phyloP scores from a whole-genome alignment of 2,797 vertebrate species.

The Premnoplex brunnescens region DNA sequence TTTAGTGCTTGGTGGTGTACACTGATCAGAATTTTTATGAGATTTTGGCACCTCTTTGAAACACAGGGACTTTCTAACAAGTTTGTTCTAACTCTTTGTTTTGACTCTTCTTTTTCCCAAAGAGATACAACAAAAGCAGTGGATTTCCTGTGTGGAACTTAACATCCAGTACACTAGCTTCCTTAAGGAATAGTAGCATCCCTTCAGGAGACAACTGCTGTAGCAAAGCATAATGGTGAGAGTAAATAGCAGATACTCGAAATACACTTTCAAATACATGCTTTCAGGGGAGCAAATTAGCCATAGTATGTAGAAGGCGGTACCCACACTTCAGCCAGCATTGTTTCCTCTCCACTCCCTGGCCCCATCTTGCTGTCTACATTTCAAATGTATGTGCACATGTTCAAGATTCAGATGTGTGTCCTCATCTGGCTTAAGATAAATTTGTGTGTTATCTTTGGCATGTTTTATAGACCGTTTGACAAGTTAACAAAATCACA shows the following conservation, averaged over 20 bases:
- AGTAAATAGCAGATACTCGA: neutral
- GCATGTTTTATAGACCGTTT: neutral
- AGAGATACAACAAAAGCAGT: neutral
- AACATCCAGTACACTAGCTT: neutral
- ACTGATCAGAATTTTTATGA: neutral
- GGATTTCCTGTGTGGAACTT: neutral
- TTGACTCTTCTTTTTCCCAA: neutral
- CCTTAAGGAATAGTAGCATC: neutral
- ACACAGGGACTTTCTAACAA: neutral
- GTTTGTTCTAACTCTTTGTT: neutral
- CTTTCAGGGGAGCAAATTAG: slow-evolving; percentile 3
- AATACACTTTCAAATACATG: neutral
- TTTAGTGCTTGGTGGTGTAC: neutral
- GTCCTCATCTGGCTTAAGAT: neutral
- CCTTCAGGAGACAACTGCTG: neutral
- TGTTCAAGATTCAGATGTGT: neutral
- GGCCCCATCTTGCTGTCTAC: neutral
- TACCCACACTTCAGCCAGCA: neutral
- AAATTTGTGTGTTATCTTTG: neutral
- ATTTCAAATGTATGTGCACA: neutral
- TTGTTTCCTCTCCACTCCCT: neutral
- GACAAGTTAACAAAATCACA: neutral
- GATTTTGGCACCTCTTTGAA: neutral
- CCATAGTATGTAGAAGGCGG: neutral
- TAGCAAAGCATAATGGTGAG: neutral